phyloP scores from a whole-genome alignment of 2,113 vertebrate species.

The Vanacampus margaritifer region DNA sequence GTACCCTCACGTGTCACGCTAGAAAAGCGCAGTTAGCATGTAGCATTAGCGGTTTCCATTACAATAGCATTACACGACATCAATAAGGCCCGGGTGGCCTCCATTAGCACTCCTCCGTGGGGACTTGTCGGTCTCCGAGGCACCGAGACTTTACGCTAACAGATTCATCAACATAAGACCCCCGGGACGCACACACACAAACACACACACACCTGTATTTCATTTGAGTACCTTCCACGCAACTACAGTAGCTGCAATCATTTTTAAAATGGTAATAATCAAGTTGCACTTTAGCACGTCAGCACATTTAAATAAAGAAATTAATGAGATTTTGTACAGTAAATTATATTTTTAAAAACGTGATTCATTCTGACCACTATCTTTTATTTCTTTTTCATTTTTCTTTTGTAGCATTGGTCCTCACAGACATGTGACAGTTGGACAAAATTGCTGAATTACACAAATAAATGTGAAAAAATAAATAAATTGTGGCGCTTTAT shows the following conservation, averaged over 20 bases:
- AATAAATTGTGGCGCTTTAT: too few species aligned
- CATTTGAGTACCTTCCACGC: background rate
- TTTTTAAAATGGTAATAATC: background rate
- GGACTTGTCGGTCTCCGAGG: background rate
- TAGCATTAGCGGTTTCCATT: background rate
- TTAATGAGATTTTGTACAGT: too few species aligned
- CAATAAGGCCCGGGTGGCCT: background rate
- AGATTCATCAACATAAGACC: background rate
- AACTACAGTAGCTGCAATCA: background rate
- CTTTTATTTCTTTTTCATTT: too few species aligned
- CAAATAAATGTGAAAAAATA: too few species aligned
- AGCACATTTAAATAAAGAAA: too few species aligned
- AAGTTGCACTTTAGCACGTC: background rate
- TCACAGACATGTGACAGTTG: too few species aligned
- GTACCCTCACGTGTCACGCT: background rate
- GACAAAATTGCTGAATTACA: too few species aligned
- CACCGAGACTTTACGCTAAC: background rate
- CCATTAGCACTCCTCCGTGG: background rate
- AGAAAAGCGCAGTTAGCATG: background rate
- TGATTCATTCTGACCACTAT: too few species aligned
- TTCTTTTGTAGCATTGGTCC: too few species aligned
- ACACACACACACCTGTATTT: background rate
- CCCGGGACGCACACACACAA: background rate
- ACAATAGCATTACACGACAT: background rate
- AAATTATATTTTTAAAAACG: too few species aligned